A percentile compares a stretch with the other conserved stretches of the same genome.
Conservation (phyloP, 2,888 invertebrate species). For the Luperina testacea region DNA sequence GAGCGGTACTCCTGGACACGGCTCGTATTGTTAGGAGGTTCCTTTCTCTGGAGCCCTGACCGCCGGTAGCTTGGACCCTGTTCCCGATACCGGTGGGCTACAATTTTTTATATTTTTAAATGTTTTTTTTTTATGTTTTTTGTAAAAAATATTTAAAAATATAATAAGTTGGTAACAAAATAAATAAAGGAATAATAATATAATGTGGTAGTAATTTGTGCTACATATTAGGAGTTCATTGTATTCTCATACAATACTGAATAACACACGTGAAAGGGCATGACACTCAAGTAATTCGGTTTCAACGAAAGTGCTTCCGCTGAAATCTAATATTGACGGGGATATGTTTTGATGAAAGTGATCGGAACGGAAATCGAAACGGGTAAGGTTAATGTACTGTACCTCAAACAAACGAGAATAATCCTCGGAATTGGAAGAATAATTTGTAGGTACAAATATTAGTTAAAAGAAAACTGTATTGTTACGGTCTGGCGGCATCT, state of each 20-base stretch:
- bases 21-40: too few species aligned
- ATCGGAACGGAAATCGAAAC: neutral
- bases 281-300: neutral
- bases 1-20: too few species aligned
- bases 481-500: too few species aligned
- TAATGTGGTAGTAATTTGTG: neutral
- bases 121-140: too few species aligned
- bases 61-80: too few species aligned
- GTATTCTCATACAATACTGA: neutral
- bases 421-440: neutral
- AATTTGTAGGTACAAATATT: neutral
- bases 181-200: too few species aligned
- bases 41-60: too few species aligned
- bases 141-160: too few species aligned
- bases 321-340: neutral
- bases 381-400: neutral
- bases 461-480: neutral
- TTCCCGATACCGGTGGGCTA: too few species aligned
- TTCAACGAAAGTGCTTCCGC: neutral
- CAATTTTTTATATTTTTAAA: too few species aligned
- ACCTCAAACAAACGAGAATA: neutral
- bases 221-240: constrained; percentile 26
- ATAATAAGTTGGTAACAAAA: too few species aligned
- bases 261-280: constrained; percentile 4
- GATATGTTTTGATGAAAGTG: neutral